These are phyloP conservation scores for Anguilla rostrata DNA, from an alignment of 2,113 vertebrate species.

Conservation along the genomic window DNA sequence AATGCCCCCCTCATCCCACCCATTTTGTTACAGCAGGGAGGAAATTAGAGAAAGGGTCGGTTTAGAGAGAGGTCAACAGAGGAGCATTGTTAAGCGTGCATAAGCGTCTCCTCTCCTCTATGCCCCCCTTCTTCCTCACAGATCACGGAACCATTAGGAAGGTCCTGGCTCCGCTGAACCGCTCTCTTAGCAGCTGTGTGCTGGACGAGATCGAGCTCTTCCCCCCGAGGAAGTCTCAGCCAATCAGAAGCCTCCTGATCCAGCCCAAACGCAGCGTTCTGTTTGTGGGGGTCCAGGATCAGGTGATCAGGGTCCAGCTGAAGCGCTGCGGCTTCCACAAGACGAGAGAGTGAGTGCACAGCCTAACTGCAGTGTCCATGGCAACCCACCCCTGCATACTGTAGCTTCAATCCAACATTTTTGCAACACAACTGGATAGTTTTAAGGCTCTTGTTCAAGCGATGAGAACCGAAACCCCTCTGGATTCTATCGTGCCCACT, in stretches of 20 bases:
- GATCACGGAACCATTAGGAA: constrained; percentile 93
- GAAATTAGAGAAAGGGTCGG: too few relatives aligned
- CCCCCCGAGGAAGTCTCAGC: constrained; percentile 69
- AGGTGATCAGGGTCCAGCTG: constrained; percentile 84
- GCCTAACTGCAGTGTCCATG: neutral
- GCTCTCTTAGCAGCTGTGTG: constrained; percentile 79
- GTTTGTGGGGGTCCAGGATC: constrained; percentile 83
- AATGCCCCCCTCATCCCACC: too few relatives aligned
- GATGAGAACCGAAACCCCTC: neutral
- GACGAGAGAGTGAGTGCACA: constrained; percentile 71
- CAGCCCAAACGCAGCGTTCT: constrained; percentile 85
- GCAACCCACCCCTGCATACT: neutral
- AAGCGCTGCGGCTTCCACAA: constrained; percentile 83
- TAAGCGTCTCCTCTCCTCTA: neutral
- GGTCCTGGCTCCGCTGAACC: constrained; percentile 80
- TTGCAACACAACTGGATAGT: too few relatives aligned
- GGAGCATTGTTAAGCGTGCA: too few relatives aligned
- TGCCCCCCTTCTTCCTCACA: neutral
- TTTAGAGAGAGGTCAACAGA: too few relatives aligned
- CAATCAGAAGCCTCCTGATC: constrained; percentile 83
- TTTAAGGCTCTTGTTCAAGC: too few relatives aligned
- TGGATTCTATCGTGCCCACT: neutral
- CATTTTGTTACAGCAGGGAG: too few relatives aligned
- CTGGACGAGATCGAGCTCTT: constrained; percentile 90
- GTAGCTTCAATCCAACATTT: neutral